phyloP scores from a whole-genome alignment of 92 coral and sea anemone genomes.

The Ricordea florida region DNA sequence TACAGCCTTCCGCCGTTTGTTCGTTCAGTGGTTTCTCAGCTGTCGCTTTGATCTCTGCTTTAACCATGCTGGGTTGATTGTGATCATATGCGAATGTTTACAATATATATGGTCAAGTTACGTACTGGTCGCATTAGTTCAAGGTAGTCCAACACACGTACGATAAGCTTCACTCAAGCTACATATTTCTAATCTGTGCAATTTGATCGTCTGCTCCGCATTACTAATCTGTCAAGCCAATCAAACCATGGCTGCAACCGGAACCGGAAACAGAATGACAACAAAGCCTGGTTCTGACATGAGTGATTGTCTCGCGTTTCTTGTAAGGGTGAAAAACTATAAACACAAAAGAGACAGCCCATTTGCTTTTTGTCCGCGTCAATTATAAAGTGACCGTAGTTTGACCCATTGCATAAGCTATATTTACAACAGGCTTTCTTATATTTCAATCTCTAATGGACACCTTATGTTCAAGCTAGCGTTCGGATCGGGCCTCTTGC shows the following conservation, averaged over 20 bases:
- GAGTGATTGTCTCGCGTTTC: not conserved
- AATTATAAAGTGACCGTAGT: too few relatives aligned
- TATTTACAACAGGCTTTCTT: too few relatives aligned
- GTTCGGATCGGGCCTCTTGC: too few relatives aligned
- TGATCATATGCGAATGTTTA: too few relatives aligned
- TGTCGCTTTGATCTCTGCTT: constrained; percentile 66
- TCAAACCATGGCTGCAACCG: constrained; percentile 47
- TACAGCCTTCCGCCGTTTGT: constrained; percentile 24
- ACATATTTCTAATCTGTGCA: not conserved
- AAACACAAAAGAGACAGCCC: not conserved
- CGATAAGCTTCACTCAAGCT: not conserved
- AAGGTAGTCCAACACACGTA: not conserved
- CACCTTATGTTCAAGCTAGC: too few relatives aligned
- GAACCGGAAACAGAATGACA: constrained; percentile 65
- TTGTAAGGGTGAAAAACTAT: not conserved
- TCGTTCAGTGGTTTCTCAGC: constrained; percentile 51
- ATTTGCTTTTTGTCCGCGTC: too few relatives aligned
- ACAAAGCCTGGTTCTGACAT: not conserved
- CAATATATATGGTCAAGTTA: too few relatives aligned
- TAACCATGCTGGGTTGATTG: constrained; percentile 56
- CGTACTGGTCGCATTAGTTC: too few relatives aligned
- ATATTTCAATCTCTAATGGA: too few relatives aligned
- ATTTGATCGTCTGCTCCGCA: not conserved
- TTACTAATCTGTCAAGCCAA: constrained; percentile 51
- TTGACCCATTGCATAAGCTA: too few relatives aligned